A percentile compares a stretch with the other conserved stretches of the same genome.
phyloP scores from a whole-genome alignment of 2,888 invertebrate species.

The Epinotia brunnichana region DNA sequence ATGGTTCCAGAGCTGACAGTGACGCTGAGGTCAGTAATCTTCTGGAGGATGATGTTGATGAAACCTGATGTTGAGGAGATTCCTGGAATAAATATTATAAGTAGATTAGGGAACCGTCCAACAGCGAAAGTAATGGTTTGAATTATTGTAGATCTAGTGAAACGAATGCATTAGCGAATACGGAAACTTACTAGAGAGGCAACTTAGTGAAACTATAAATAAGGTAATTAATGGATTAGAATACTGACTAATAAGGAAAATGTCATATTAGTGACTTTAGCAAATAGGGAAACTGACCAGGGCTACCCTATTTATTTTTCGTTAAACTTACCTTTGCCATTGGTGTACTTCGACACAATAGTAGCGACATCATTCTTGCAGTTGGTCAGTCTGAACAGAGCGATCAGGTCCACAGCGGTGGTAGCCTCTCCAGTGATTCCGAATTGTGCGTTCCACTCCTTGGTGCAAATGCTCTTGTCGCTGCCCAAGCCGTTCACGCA shows the following conservation, averaged over 20 bases:
- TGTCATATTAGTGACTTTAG: too few relatives aligned
- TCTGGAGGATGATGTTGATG: constrained; percentile 1
- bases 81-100: constrained; percentile 13
- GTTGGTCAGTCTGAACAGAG: constrained; percentile 2
- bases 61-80: neutral
- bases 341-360: neutral
- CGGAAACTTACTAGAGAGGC: too few relatives aligned
- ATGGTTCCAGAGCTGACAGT: neutral
- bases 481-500: constrained; percentile 34
- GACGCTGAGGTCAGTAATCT: neutral
- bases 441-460: constrained; percentile 23
- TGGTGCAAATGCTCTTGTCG: constrained; percentile 26
- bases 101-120: too few relatives aligned
- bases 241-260: too few relatives aligned
- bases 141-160: too few relatives aligned
- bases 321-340: neutral
- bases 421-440: neutral
- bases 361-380: neutral
- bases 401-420: neutral
- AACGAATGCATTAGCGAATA: too few relatives aligned
- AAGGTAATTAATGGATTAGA: too few relatives aligned
- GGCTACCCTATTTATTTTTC: too few relatives aligned
- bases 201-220: too few relatives aligned
- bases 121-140: too few relatives aligned
- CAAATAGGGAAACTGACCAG: too few relatives aligned